Evolutionary conservation across 2,797 vertebrate genomes (phyloP), one percentile per base, ranked within the genome.

Genomic region (Phrynocephalus vlangalii): DNA sequence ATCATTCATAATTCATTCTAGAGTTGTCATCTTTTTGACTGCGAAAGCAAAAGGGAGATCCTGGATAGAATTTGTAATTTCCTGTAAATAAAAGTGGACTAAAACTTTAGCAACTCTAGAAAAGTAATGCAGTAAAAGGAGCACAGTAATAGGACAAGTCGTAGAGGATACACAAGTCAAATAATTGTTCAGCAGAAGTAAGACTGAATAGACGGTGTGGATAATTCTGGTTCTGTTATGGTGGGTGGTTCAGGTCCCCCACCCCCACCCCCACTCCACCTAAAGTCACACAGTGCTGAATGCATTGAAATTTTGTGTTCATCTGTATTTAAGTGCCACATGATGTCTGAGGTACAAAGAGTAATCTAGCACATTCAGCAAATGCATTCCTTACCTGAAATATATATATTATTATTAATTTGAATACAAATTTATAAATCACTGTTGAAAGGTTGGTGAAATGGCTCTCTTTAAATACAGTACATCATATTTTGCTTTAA

Each of bases 391-490:
- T 44, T 44, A 44, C 38, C 38, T 44, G 38, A 44, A 44, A 44
- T 44, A 44, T 44, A 5, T 44, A 3, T 44, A 44, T 44, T 44
- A 44, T 44, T 44, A 44, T 44, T 44, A 44, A 44, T 44, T 90
- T 10, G 72, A 44, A 67, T 76, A 28, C 83, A n/a, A 78, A 68
- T 76, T 6, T 84, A 38, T 52, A 81, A 63, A 70, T 73, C 91
- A 85, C 0, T 26, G 38, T 80, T 87, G 72, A 66, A 71, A 91
- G 66, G 18, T 86, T 20, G 88, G 86, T 82, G 78, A 88, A 89
- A 72, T 66, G 15, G 68, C 0, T 2, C 71, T 90, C 48, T 28
- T 83, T 1, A 2, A 8, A 33, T 67, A 66, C 3, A 38, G 20
- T 67, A 66, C 3, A 38, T 2, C 20, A 52, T 81, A 38, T 67